Conservation (phyloP, 2,113 vertebrate genomes). For the Micromys minutus region DNA sequence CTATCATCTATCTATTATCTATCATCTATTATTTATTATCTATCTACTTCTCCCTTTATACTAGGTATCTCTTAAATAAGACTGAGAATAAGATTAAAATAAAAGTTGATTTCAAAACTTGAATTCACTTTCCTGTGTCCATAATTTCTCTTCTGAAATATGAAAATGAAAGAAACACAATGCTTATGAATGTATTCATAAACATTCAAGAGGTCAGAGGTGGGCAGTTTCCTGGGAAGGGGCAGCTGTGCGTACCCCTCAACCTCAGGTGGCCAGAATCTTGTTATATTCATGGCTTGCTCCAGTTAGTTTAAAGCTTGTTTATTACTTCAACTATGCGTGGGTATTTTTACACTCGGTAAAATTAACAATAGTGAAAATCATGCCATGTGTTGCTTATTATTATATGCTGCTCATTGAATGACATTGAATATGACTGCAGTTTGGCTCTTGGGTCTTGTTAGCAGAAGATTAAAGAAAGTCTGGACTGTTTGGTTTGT, state of each 20-base stretch:
- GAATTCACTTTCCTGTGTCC: background rate
- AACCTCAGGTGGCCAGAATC: background rate
- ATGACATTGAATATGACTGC: no score
- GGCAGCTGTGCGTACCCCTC: accelerated
- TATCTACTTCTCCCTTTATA: background rate
- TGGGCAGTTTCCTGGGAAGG: background rate
- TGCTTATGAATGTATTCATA: background rate
- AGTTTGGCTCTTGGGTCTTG: background rate
- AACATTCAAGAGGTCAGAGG: background rate
- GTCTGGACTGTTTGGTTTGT: no score
- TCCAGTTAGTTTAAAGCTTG: background rate
- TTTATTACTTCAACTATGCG: background rate
- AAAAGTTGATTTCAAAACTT: slow-evolving; percentile 21
- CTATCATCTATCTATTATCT: no score
- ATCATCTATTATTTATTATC: no score
- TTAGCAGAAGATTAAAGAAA: background rate
- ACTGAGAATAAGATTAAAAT: background rate
- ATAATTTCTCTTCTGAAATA: background rate
- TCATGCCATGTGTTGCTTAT: background rate
- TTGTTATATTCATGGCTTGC: background rate
- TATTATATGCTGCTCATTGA: background rate
- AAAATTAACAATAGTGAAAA: background rate
- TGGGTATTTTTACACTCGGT: background rate
- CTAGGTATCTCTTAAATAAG: background rate
- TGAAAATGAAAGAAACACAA: background rate